These are phyloP conservation scores for Porites cylindrica DNA, from an alignment of 92 coral and sea anemone genomes.

Conservation along the genomic window DNA sequence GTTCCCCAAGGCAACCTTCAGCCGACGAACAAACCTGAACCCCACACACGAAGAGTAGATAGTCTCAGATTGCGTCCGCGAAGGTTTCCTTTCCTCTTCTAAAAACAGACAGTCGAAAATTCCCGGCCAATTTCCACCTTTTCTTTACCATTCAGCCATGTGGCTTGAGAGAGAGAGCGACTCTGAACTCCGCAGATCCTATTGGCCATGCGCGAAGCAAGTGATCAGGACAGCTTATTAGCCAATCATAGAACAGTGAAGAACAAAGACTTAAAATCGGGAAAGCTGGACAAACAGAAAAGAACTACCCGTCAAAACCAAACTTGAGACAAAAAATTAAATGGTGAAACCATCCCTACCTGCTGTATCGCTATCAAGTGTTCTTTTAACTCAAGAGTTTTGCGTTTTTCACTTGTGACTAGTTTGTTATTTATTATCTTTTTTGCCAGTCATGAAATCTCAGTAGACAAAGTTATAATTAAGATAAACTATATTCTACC, in stretches of 20 bases:
- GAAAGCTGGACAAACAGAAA: slow-evolving; percentile 44
- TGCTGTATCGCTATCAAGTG: slow-evolving; percentile 13
- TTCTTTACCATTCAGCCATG: slow-evolving; percentile 95
- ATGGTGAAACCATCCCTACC: slow-evolving; percentile 38
- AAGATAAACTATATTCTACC: too few species aligned
- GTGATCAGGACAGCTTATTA: slow-evolving; percentile 59
- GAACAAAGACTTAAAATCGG: slow-evolving; percentile 17
- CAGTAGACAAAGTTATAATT: too few species aligned
- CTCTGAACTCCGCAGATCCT: slow-evolving; percentile 57
- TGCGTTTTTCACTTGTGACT: background rate
- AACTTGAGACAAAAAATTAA: slow-evolving; percentile 36
- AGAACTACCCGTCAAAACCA: slow-evolving; percentile 43
- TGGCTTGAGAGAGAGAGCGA: slow-evolving; percentile 88
- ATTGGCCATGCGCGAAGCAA: slow-evolving; percentile 79
- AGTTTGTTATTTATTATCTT: too few species aligned
- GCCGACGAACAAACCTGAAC: slow-evolving; percentile 93
- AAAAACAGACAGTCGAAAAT: slow-evolving; percentile 65
- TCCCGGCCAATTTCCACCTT: slow-evolving; percentile 71
- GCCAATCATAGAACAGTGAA: slow-evolving; percentile 60
- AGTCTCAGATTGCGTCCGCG: slow-evolving; percentile 96
- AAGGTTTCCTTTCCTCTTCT: slow-evolving; percentile 92
- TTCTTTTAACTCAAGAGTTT: background rate
- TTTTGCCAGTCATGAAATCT: too few species aligned
- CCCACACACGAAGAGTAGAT: slow-evolving; percentile 78
- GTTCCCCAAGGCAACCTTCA: slow-evolving; percentile 92